These are phyloP conservation scores for Oreocharis arfaki DNA, from an alignment of 2,113 vertebrate genomes.

Conservation along the genomic window DNA sequence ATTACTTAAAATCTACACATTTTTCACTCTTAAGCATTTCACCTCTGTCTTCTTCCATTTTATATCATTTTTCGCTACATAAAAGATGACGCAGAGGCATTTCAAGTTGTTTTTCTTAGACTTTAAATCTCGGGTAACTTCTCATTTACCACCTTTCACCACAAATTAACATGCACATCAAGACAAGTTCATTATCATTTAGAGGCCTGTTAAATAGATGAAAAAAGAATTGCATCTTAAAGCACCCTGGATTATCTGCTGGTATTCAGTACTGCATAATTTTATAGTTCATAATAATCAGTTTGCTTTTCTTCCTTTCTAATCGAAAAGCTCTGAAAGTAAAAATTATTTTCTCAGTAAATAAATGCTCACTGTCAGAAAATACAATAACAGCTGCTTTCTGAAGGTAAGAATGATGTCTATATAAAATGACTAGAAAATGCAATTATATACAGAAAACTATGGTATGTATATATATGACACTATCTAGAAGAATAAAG, in stretches of 20 bases:
- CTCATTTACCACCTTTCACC: conserved; percentile 29
- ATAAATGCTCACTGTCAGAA: neutral
- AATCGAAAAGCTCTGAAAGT: neutral
- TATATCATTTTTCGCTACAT: conserved; percentile 33
- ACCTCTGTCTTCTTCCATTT: conserved; percentile 36
- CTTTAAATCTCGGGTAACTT: conserved; percentile 6
- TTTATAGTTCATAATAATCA: neutral
- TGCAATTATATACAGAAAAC: neutral
- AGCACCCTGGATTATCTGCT: neutral
- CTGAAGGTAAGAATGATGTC: neutral
- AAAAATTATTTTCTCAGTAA: neutral
- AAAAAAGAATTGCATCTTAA: neutral
- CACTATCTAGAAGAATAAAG: neutral
- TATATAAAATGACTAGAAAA: neutral
- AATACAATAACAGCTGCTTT: neutral
- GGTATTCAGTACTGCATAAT: neutral
- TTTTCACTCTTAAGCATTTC: conserved; percentile 61
- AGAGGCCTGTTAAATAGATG: neutral
- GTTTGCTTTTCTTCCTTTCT: neutral
- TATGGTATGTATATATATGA: too few species aligned
- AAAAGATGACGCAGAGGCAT: conserved; percentile 34
- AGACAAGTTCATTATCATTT: conserved; percentile 45
- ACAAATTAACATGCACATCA: conserved; percentile 43
- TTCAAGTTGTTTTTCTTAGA: conserved; percentile 14
- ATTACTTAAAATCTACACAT: conserved; percentile 56